Conservation (phyloP, 2,113 vertebrate species). For the Cavia aperea region DNA sequence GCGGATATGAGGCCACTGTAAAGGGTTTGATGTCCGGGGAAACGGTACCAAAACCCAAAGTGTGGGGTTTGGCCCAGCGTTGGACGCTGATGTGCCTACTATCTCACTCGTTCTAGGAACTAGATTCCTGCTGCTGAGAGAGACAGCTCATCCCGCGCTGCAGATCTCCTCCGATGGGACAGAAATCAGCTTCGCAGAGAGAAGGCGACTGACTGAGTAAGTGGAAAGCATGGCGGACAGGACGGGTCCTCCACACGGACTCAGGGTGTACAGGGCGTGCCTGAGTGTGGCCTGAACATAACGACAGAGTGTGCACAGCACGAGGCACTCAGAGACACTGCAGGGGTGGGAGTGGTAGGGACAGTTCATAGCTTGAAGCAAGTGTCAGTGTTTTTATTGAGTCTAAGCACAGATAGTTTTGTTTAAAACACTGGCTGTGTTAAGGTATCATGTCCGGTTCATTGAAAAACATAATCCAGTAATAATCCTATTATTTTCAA, state of each 20-base stretch:
- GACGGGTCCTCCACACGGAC: fast-evolving
- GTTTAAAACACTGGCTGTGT: slow-evolving; percentile 8
- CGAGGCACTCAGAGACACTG: fast-evolving
- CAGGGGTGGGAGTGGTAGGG: not conserved
- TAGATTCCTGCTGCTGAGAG: slow-evolving; percentile 84
- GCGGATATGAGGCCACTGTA: not conserved
- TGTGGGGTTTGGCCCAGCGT: not conserved
- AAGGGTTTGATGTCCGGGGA: not conserved
- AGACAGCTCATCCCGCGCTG: slow-evolving; percentile 84
- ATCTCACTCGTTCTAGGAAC: slow-evolving; percentile 79
- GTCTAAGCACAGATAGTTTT: slow-evolving; percentile 2
- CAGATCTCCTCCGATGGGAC: slow-evolving; percentile 83
- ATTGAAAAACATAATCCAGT: not conserved
- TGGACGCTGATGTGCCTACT: not conserved
- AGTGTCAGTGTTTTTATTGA: slow-evolving; percentile 27
- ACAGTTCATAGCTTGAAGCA: not conserved
- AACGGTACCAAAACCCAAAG: not conserved
- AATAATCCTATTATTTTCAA: slow-evolving; percentile 20
- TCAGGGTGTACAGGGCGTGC: not conserved
- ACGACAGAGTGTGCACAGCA: fast-evolving
- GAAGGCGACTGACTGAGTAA: slow-evolving; percentile 79
- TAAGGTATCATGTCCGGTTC: slow-evolving; percentile 30
- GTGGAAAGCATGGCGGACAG: slow-evolving; percentile 49
- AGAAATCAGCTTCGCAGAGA: slow-evolving; percentile 79
- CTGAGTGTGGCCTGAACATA: not conserved